Conservation (phyloP, 2,113 vertebrate genomes). For the Morone saxatilis region DNA sequence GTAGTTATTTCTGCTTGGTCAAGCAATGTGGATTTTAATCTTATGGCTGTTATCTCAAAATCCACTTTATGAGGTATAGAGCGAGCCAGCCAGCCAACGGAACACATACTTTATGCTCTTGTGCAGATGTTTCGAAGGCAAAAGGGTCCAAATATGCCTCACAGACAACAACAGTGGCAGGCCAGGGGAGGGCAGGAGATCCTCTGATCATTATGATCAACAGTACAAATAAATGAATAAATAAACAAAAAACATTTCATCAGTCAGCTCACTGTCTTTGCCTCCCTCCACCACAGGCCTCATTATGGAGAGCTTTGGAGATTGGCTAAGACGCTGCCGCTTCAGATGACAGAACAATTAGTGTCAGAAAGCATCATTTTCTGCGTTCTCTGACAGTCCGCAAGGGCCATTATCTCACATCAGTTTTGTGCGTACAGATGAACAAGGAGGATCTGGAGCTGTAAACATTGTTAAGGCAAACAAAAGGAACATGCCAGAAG, state of each 20-base stretch:
- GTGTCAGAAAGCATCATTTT: slow-evolving; percentile 62
- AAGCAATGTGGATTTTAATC: slow-evolving; percentile 77
- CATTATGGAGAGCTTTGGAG: slow-evolving; percentile 58
- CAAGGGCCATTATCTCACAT: slow-evolving; percentile 59
- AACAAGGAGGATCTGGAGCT: slow-evolving; percentile 39
- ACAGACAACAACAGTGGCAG: neutral
- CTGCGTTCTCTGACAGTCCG: slow-evolving; percentile 38
- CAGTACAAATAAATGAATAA: slow-evolving; percentile 11
- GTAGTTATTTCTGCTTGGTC: slow-evolving; percentile 71
- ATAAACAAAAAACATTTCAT: slow-evolving; percentile 47
- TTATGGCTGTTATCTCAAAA: slow-evolving; percentile 71
- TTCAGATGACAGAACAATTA: slow-evolving; percentile 77
- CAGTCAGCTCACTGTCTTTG: slow-evolving; percentile 25
- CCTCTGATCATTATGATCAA: slow-evolving; percentile 28
- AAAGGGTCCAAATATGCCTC: slow-evolving; percentile 17
- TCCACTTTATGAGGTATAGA: slow-evolving; percentile 58
- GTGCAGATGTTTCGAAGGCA: slow-evolving; percentile 26
- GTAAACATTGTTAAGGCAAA: slow-evolving; percentile 44
- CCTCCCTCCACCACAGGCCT: slow-evolving; percentile 37
- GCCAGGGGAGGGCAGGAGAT: slow-evolving; percentile 31
- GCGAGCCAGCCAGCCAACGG: slow-evolving; percentile 17
- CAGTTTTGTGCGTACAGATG: slow-evolving; percentile 52
- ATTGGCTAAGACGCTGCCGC: slow-evolving; percentile 40
- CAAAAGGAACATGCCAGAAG: slow-evolving; percentile 25
- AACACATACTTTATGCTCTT: slow-evolving; percentile 18